A percentile compares a stretch with the other conserved stretches of the same genome.
These are phyloP conservation scores for Psophia crepitans DNA, from an alignment of 2,113 vertebrate species.

Conservation along the genomic window DNA sequence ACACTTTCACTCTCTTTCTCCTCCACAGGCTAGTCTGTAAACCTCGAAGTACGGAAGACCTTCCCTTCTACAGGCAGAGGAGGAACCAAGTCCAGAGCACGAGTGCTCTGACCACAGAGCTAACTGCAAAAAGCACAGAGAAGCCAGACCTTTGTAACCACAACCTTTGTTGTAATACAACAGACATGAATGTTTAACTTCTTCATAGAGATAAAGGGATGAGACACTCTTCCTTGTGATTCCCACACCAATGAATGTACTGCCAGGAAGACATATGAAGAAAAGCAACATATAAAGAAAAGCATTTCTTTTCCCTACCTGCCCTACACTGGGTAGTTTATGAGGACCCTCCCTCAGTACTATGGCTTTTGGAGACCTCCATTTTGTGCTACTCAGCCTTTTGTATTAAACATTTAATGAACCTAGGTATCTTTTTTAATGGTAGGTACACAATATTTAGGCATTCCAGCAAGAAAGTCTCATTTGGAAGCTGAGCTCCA, in stretches of 20 bases:
- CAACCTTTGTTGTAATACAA: too few species aligned
- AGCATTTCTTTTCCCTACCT: not conserved
- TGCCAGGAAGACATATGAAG: not conserved
- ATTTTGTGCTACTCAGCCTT: not conserved
- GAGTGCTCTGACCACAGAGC: not conserved
- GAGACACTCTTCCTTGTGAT: not conserved
- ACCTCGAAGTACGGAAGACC: not conserved
- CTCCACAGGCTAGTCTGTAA: not conserved
- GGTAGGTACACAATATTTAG: not conserved
- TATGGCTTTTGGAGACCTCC: not conserved
- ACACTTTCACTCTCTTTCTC: not conserved
- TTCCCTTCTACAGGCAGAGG: not conserved
- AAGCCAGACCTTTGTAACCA: not conserved
- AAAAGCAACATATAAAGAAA: not conserved
- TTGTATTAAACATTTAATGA: not conserved
- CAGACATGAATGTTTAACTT: not conserved
- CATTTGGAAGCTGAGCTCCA: not conserved
- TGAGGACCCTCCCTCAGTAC: not conserved
- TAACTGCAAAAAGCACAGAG: not conserved
- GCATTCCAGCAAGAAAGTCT: not conserved
- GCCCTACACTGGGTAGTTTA: not conserved
- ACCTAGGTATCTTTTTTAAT: not conserved
- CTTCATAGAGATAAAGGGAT: not conserved
- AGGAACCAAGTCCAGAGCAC: not conserved
- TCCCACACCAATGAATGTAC: not conserved